Evolutionary conservation across 2,888 invertebrate genomes (phyloP).

Genomic region (Drosophila pseudotalamancana): DNA sequence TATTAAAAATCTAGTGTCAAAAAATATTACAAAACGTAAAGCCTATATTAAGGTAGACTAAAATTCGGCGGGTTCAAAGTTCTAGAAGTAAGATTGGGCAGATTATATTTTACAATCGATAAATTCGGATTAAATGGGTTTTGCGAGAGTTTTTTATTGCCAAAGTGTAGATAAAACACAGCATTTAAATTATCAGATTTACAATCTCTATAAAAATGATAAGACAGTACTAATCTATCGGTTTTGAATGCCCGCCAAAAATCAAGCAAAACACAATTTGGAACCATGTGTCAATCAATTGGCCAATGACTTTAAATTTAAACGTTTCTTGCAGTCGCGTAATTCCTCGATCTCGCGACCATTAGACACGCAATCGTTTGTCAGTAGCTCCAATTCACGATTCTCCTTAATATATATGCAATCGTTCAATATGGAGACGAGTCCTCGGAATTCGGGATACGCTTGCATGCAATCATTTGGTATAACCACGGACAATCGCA

Average conservation of each 20-base stretch:
- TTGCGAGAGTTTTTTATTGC: no score
- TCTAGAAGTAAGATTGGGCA: no score
- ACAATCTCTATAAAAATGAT: no score
- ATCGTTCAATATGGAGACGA: slow-evolving; percentile 42
- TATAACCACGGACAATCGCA: slow-evolving; percentile 45
- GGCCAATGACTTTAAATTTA: not conserved
- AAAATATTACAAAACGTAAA: no score
- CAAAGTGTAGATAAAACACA: no score
- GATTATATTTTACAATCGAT: no score
- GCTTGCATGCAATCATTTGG: slow-evolving; percentile 38
- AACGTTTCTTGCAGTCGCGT: not conserved
- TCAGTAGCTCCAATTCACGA: slow-evolving; percentile 35
- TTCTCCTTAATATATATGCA: slow-evolving; percentile 30
- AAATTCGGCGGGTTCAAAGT: no score
- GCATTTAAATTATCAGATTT: no score
- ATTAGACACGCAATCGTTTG: slow-evolving; percentile 23
- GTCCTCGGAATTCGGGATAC: slow-evolving; percentile 53
- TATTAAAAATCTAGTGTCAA: no score
- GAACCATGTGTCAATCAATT: not conserved
- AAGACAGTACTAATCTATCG: no score
- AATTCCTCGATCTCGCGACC: slow-evolving; percentile 22
- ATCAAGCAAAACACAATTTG: not conserved
- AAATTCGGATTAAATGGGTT: no score
- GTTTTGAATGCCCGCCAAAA: not conserved
- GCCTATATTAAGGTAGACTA: no score